These are phyloP conservation scores for Cranoglanis bouderius DNA, from an alignment of 2,113 vertebrate species.

Conservation along the genomic window DNA sequence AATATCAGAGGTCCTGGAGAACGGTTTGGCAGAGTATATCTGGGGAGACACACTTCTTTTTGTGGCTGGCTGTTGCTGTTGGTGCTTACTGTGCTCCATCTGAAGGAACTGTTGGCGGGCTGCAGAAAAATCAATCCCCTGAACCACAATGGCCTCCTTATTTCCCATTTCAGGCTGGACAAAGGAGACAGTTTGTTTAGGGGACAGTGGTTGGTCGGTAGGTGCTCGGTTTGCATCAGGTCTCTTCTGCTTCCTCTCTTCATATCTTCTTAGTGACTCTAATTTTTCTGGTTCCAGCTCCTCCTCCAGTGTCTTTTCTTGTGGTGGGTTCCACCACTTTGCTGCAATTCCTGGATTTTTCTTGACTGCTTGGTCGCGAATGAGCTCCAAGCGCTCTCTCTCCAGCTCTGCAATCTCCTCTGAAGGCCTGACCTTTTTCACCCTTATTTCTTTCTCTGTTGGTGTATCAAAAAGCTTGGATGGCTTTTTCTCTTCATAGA, in stretches of 20 bases:
- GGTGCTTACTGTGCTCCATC: conserved; percentile 75
- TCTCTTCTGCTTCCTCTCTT: conserved; percentile 88
- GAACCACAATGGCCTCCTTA: conserved; percentile 87
- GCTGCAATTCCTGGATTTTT: conserved; percentile 90
- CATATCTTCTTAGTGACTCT: conserved; percentile 91
- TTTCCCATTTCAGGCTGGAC: conserved; percentile 64
- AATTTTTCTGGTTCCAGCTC: conserved; percentile 88
- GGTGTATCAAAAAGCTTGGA: conserved; percentile 87
- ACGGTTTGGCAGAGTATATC: conserved; percentile 90
- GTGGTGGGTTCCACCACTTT: conserved; percentile 98
- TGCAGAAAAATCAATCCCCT: conserved; percentile 90
- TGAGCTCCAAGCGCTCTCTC: conserved; percentile 89
- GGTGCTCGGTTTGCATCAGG: conserved; percentile 64
- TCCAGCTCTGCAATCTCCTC: conserved; percentile 94
- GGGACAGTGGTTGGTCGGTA: conserved; percentile 52
- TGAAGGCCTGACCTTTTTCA: conserved; percentile 84
- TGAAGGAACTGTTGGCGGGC: conserved; percentile 92
- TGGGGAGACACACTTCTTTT: conserved; percentile 81
- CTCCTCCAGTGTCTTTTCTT: conserved; percentile 87
- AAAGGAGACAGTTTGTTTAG: conserved; percentile 59
- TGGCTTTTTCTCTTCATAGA: conserved; percentile 92
- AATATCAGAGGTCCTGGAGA: conserved; percentile 76
- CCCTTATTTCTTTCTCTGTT: conserved; percentile 78
- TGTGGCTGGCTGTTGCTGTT: conserved; percentile 51
- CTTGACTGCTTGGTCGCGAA: conserved; percentile 92